Evolutionary conservation across 1,140 invertebrate genomes (phyloP).

Genomic region (Drosophila yakuba): DNA sequence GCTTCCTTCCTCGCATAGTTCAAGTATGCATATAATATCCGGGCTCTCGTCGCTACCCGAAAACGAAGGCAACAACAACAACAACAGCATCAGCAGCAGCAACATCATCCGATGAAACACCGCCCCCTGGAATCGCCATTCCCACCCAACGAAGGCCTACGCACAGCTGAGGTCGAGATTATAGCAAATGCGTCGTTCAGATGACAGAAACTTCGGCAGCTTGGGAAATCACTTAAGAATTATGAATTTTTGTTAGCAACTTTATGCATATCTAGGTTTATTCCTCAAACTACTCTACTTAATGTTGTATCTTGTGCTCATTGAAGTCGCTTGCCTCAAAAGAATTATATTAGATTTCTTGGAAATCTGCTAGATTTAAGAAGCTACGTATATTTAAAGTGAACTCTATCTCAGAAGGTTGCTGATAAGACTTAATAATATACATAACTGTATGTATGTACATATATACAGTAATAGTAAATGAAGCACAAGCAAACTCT

Average conservation of each 20-base stretch:
- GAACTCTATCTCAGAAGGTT: not conserved
- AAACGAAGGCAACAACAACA: constrained; percentile 58
- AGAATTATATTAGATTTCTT: not conserved
- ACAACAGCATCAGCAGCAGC: constrained; percentile 34
- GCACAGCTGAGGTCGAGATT: constrained; percentile 54
- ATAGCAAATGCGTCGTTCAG: constrained; percentile 26
- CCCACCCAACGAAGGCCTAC: constrained; percentile 43
- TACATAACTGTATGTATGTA: too few species aligned
- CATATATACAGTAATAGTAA: too few species aligned
- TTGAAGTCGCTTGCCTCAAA: too few species aligned
- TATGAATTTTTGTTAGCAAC: too few species aligned
- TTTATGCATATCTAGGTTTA: too few species aligned
- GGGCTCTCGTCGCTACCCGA: constrained; percentile 71
- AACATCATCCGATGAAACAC: constrained; percentile 43
- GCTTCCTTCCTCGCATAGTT: constrained; percentile 79
- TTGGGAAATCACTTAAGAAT: not conserved
- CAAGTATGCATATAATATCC: constrained; percentile 83
- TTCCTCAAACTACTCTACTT: too few species aligned
- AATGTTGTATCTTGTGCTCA: too few species aligned
- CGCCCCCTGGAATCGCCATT: not conserved
- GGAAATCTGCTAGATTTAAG: not conserved
- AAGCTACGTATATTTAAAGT: not conserved
- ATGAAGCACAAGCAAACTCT: not conserved
- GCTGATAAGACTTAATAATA: constrained; percentile 1
- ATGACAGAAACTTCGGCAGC: not conserved